Conservation (phyloP, 2,797 vertebrate genomes). For the Propithecus deckenii region DNA sequence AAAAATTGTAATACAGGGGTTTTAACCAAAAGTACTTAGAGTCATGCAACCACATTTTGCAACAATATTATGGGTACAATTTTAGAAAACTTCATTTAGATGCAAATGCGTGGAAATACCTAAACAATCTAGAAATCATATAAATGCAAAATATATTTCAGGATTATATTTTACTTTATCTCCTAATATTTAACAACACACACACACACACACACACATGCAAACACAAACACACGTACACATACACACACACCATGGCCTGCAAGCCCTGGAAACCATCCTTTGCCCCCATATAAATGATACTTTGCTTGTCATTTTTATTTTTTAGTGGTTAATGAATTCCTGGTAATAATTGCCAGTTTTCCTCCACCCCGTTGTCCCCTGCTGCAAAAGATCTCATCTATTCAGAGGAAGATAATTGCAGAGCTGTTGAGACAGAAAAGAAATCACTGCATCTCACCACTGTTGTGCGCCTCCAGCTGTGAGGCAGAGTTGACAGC, state of each 20-base stretch:
- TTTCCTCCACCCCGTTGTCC: constrained; percentile 74
- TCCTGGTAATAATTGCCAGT: constrained; percentile 75
- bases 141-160: background rate
- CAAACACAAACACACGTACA: background rate
- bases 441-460: constrained; percentile 86
- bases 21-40: background rate
- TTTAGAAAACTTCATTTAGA: background rate
- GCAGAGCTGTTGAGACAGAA: constrained; percentile 76
- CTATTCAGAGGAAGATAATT: constrained; percentile 80
- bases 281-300: constrained; percentile 39
- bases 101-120: background rate
- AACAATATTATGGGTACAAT: background rate
- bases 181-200: background rate
- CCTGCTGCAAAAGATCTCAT: constrained; percentile 82
- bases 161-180: background rate
- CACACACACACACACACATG: too few species aligned
- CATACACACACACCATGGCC: background rate
- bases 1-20: background rate
- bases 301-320: constrained; percentile 73
- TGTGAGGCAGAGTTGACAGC: constrained; percentile 98
- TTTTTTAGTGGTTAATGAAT: constrained; percentile 79
- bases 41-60: background rate
- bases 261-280: constrained; percentile 31
- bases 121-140: background rate
- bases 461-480: constrained; percentile 98